Base-by-base conservation (phyloP, 2,888 invertebrate genomes). In the Coenonympha arcania region DNA sequence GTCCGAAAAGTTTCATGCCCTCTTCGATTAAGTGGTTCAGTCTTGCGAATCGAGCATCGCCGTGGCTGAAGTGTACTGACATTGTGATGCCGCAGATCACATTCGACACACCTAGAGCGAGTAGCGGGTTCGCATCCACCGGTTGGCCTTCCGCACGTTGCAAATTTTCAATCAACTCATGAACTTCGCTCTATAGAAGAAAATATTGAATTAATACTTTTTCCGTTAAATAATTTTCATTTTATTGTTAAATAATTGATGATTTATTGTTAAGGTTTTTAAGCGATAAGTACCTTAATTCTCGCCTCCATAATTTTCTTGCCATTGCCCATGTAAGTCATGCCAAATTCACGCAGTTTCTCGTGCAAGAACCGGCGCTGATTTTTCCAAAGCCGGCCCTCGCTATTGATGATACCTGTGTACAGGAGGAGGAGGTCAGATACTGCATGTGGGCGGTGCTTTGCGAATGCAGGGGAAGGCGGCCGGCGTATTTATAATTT, bases 81-180 rank as follows among this genome's bases (percentile, higher is more conserved):
- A 96, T 96, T 66, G 95, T 90, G 62, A 96, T 90, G 56, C 93
- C 93, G 76, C 96, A 95, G 60, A 96, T 95, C 3, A 96, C 95
- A 78, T 96, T 96, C 68, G 94, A 94, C 59, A 95, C 92, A 22
- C 93, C 92, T 59, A 95, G 89, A 31, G 94, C 92, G 44, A 96
- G 88, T 15, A 91, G 84, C 6, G 92, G 91, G 45, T 93, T 93
- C 47, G 95, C 82, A 67, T 94, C 92, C 31, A 91, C 88, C 0
- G 95, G 89, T 26, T 88, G 86, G n/a, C 91, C 91, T 55, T 90
- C 88, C 45, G 89, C 83, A 4, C 87, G 83, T 48, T 89, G 88
- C 50, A 95, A 71, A 48, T 90, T 90, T 26, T 87, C 81, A 42
- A 95, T 88, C 59, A 94, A 90, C 55, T 91, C 90, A 60, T 92